Percentiles rank a stretch among this genome's conserved stretches.
Conservation (phyloP, 2,797 vertebrate species). For the Kryptolebias ocellatus region DNA sequence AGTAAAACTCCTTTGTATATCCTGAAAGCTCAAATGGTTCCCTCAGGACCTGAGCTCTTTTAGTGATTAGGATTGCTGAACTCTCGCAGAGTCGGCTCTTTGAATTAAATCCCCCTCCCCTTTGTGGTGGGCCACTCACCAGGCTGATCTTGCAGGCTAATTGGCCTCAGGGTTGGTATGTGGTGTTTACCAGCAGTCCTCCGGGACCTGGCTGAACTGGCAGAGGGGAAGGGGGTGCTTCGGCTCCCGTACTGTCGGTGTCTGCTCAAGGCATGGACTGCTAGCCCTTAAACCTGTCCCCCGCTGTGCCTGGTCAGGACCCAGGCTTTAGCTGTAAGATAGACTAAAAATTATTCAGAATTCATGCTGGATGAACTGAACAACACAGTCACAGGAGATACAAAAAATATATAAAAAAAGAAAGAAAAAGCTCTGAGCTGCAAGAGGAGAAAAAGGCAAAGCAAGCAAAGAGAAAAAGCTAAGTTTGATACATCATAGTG, state of each 20-base stretch:
- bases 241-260: conserved; percentile 35
- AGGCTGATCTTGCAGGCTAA: conserved; percentile 71
- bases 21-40: conserved; percentile 62
- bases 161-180: conserved; percentile 73
- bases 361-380: conserved; percentile 30
- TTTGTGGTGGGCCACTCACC: conserved; percentile 46
- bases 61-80: conserved; percentile 73
- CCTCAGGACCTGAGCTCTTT: conserved; percentile 65
- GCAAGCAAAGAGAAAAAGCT: not conserved
- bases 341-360: conserved; percentile 34
- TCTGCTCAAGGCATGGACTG: conserved; percentile 43
- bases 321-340: conserved; percentile 16
- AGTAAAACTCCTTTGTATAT: conserved; percentile 64
- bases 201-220: conserved; percentile 58
- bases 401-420: not conserved
- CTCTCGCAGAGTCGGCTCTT: conserved; percentile 68
- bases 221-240: conserved; percentile 45
- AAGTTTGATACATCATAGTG: not conserved
- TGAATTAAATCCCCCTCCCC: conserved; percentile 75
- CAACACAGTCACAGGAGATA: not conserved
- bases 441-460: not conserved
- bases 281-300: conserved; percentile 53
- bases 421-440: not conserved
- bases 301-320: conserved; percentile 42
- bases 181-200: conserved; percentile 70